Conservation (phyloP, 1,140 invertebrate species). For the Latrodectus geometricus region DNA sequence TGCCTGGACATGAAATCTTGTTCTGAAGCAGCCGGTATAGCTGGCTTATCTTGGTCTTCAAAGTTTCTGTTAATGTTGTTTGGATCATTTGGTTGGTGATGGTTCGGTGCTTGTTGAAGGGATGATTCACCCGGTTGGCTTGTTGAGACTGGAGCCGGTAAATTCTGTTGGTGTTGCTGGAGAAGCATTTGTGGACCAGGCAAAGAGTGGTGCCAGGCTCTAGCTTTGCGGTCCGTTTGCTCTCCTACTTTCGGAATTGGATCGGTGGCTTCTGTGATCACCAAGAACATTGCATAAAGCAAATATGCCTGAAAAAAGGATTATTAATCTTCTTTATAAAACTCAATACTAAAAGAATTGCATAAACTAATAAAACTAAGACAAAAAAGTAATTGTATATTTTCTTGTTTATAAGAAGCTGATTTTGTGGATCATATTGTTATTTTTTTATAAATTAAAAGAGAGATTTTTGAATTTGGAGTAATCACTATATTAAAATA, state of each 20-base stretch:
- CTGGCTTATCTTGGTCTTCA: slow-evolving; percentile 25
- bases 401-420: no score
- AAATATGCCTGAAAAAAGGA: background rate
- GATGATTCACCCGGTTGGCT: slow-evolving; percentile 5
- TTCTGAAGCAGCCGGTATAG: slow-evolving; percentile 19
- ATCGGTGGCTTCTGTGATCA: background rate
- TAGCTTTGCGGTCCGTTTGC: background rate
- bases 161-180: slow-evolving; percentile 10
- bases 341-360: no score
- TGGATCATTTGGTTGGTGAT: background rate
- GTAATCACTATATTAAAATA: no score
- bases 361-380: no score
- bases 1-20: slow-evolving; percentile 49
- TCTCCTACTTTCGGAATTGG: background rate
- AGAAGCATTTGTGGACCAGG: slow-evolving; percentile 8
- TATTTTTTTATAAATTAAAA: no score
- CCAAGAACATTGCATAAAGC: background rate
- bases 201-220: slow-evolving; percentile 28
- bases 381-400: no score
- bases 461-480: no score
- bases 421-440: no score
- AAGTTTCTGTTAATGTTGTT: slow-evolving; percentile 12
- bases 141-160: slow-evolving; percentile 18
- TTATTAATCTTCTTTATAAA: background rate
- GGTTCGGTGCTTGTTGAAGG: background rate